Base-by-base conservation (phyloP, 1,140 invertebrate genomes). In the Ceratoteleas bidentatus region DNA sequence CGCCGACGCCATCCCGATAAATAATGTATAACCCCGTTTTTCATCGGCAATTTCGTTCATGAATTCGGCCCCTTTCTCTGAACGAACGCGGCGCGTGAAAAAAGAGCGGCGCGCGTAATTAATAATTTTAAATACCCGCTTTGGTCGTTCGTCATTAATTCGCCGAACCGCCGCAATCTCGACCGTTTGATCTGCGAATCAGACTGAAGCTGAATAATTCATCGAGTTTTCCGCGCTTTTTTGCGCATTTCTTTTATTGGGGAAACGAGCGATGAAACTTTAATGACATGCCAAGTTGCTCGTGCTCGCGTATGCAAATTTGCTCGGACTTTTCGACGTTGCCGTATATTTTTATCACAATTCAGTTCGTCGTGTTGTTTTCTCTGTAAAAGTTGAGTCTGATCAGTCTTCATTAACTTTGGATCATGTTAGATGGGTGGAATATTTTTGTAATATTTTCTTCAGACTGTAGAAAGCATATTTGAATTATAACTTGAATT, bases 221-320 rank as follows among this genome's bases (percentile, higher is more conserved):
- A 52, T 52, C 16, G 49, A 52, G 49, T 52, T 52, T 52, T 52
- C 49, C 49, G 49, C 14, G 7, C 1, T 49, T 13, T 49, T 49
- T 49, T 14, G 6, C 45, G 45, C 10, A 52, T 52, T 52, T 52
- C 49, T 52, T 52, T 52, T 52, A 49, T 52, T 49, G 45, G 7
- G 49, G 8, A 52, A 52, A 52, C 13, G 16, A 4, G 49, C 13
- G 24, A 5, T 24, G 49, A 52, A 16, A 52, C 6, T 11, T 24
- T 7, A 24, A 7, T 24, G 8, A 24, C 6, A 49, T 49, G 10
- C n/a, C 24, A 24, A 24, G 24, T 24, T 24, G 24, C 24, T 24
- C 24, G 24, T 24, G 24, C 24, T 24, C 24, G 24, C 24, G 24
- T 24, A 24, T 24, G 24, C 24, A 24, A 24, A 24, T 24, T 24